Evolutionary conservation across 2,888 invertebrate species (phyloP).

Genomic region (Netelia melanura): DNA sequence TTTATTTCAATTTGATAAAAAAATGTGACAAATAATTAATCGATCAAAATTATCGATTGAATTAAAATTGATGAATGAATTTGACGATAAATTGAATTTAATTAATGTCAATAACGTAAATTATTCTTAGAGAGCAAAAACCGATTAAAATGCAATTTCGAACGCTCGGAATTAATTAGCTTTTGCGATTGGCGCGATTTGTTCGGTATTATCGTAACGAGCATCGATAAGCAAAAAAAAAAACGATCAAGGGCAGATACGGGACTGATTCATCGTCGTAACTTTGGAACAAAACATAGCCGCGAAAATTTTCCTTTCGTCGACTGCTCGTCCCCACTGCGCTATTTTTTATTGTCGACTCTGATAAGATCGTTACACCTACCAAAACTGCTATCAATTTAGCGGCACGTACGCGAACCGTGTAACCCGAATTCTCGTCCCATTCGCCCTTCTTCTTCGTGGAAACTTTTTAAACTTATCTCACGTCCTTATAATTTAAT

Average conservation of each 20-base stretch:
- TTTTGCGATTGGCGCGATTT: not conserved
- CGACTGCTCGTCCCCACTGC: not conserved
- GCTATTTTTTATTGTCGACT: constrained; percentile 31
- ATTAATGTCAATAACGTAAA: no score
- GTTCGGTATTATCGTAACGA: not conserved
- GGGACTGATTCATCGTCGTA: not conserved
- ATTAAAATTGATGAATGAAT: no score
- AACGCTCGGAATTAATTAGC: no score
- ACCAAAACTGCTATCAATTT: constrained; percentile 13
- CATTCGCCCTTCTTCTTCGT: not conserved
- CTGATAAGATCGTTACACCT: constrained; percentile 35
- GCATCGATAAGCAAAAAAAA: not conserved
- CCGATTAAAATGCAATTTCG: no score
- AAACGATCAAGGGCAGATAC: not conserved
- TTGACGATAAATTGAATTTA: no score
- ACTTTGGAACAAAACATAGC: constrained; percentile 8
- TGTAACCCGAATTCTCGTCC: constrained; percentile 2
- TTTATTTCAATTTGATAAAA: no score
- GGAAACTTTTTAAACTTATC: not conserved
- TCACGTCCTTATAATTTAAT: not conserved
- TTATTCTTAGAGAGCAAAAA: no score
- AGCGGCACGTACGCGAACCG: constrained; percentile 12
- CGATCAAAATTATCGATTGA: no score
- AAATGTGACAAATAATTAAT: no score
- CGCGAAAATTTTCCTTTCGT: constrained; percentile 48